Base-by-base conservation (phyloP, 2,797 vertebrate genomes). In the Rhyacichthys aspro region DNA sequence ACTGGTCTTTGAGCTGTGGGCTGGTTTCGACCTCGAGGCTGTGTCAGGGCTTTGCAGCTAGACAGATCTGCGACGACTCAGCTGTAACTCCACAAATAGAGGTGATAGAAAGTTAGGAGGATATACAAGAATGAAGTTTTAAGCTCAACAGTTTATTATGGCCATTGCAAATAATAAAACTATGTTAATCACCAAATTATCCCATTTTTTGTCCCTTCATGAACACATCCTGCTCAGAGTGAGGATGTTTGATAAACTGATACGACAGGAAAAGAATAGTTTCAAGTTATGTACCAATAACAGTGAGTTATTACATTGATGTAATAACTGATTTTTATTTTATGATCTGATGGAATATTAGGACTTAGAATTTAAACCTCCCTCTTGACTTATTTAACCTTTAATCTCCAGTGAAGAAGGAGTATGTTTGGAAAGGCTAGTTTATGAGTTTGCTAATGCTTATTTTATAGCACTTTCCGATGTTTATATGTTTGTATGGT, bases 1-100 rank as follows among this genome's bases (percentile, higher is more conserved):
- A 43, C 78, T 75, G 74, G 70, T 74, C 56, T 82, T 63, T 75
- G 74, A 78, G 72, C 56, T 50, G 66, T 56, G 5, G 47, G 60
- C 63, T 80, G 58, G 45, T 85, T 62, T 63, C 34, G 37, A 11
- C 0, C 81, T 69, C 4, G 37, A 43, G 82, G 82, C 61, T 43
- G 42, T 19, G 52, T 70, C 62, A 50, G 43, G 18, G 44, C 70
- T 53, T 76, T 43, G 57, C 43, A 56, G 56, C 0, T 5, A 55
- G 47, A 32, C 19, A 48, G 68, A 53, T 43, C 32, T 10, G 11
- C 15, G 42, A 11, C 42, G 8, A 47, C 17, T 12, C 23, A 28
- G 23, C 3, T 28, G 23, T 28, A 28, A 28, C 4, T 52, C 15
- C 12, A 19, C 50, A 39, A 38, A 53, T 16, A 39, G 17, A 39